phyloP scores from a whole-genome alignment of 2,888 invertebrate species.

The Anthoptus insignis region DNA sequence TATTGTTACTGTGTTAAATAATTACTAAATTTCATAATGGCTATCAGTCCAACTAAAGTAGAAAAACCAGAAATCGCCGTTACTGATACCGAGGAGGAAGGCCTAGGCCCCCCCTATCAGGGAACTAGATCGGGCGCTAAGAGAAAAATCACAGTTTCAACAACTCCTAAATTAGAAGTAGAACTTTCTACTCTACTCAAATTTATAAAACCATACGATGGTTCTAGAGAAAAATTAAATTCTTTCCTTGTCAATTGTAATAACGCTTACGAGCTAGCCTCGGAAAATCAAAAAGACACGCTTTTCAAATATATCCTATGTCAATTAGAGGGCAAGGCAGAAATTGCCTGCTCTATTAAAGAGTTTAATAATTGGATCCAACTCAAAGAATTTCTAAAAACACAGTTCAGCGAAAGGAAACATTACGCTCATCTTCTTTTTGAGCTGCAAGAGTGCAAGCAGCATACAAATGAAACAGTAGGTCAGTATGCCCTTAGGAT shows the following conservation, averaged over 20 bases:
- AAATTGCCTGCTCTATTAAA: constrained; percentile 50
- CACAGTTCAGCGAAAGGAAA: constrained; percentile 2
- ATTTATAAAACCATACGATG: constrained; percentile 11
- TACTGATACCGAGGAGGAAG: too few relatives aligned
- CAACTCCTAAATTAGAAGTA: background rate
- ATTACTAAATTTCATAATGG: too few relatives aligned
- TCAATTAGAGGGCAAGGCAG: constrained; percentile 48
- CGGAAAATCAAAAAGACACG: background rate
- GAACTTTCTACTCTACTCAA: background rate
- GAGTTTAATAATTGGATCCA: constrained; percentile 48
- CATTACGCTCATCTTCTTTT: constrained; percentile 15
- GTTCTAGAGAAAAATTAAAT: constrained; percentile 2
- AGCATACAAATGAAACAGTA: background rate
- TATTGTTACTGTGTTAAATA: too few relatives aligned
- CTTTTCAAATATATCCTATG: constrained; percentile 47
- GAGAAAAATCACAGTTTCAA: too few relatives aligned
- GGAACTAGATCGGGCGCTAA: too few relatives aligned
- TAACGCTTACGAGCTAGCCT: constrained; percentile 5
- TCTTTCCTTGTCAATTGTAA: constrained; percentile 11
- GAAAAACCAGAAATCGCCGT: too few relatives aligned
- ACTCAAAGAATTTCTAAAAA: constrained; percentile 48
- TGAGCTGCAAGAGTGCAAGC: constrained; percentile 11
- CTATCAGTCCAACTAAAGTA: too few relatives aligned
- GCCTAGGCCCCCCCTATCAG: too few relatives aligned
- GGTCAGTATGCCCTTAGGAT: constrained; percentile 9